A percentile compares a stretch with the other conserved stretches of the same genome.
These are phyloP conservation scores for Panthera leo DNA, from an alignment of 2,113 vertebrate genomes.

Conservation along the genomic window DNA sequence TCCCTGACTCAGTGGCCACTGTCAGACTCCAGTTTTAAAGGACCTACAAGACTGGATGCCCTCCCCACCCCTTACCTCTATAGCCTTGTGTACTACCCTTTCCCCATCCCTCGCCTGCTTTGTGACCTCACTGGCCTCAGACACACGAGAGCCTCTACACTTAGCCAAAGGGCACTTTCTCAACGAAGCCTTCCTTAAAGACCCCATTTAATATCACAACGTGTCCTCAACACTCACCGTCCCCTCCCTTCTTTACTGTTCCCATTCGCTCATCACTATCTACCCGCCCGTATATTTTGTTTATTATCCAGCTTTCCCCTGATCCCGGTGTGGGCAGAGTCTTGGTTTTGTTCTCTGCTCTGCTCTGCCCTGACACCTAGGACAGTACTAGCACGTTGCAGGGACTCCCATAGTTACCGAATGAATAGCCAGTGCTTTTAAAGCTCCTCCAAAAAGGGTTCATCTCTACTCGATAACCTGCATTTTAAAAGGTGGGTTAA, in stretches of 20 bases:
- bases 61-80: not conserved
- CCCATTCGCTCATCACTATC: not conserved
- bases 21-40: not conserved
- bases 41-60: not conserved
- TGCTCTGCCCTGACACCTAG: not conserved
- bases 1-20: not conserved
- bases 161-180: not conserved
- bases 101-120: not conserved
- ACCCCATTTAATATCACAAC: no score
- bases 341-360: not conserved
- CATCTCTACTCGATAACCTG: not conserved
- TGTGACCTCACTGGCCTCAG: not conserved
- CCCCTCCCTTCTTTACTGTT: not conserved
- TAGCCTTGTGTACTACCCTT: not conserved
- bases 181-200: not conserved
- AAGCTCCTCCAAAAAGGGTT: not conserved
- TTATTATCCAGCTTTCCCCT: not conserved
- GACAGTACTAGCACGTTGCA: not conserved
- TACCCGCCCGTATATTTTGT: no score
- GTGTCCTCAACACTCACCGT: not conserved
- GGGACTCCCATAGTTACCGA: not conserved
- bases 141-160: not conserved
- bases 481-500: not conserved
- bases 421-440: not conserved
- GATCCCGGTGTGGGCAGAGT: not conserved